Evolutionary conservation across 2,113 vertebrate genomes (phyloP).

Genomic region (Xerus inauris): DNA sequence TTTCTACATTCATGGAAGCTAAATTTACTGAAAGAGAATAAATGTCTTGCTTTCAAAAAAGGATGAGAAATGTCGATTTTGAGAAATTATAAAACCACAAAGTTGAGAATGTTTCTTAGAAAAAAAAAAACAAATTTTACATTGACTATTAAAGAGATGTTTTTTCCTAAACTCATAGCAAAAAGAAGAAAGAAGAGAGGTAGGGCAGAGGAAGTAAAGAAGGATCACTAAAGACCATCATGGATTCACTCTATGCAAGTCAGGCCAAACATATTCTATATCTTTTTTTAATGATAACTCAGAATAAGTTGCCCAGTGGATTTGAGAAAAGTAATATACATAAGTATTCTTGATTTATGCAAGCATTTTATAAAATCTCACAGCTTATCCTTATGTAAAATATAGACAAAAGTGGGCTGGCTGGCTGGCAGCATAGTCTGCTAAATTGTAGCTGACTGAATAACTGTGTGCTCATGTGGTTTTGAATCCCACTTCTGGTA

Average conservation of each 20-base stretch:
- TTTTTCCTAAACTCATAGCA: neutral
- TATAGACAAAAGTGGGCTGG: neutral
- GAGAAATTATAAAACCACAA: slow-evolving; percentile 34
- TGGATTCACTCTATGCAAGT: slow-evolving; percentile 5
- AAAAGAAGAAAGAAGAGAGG: neutral
- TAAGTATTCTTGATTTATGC: slow-evolving; percentile 55
- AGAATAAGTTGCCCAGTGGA: slow-evolving; percentile 1
- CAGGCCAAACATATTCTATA: neutral
- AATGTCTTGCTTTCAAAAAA: slow-evolving; percentile 46
- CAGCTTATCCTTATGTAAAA: slow-evolving; percentile 53
- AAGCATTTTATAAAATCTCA: slow-evolving; percentile 59
- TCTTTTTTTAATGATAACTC: slow-evolving; percentile 57
- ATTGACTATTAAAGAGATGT: neutral
- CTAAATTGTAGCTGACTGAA: neutral
- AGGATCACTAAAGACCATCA: neutral
- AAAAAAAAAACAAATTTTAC: neutral
- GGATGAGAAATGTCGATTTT: slow-evolving; percentile 15
- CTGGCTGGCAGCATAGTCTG: neutral
- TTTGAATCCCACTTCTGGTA: neutral
- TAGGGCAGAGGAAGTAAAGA: neutral
- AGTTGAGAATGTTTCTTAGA: slow-evolving; percentile 37
- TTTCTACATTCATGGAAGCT: slow-evolving; percentile 13
- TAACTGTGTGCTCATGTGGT: neutral
- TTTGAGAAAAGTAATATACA: slow-evolving; percentile 4
- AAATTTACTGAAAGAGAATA: slow-evolving; percentile 63